Evolutionary conservation across 2,113 vertebrate species (phyloP).

Genomic region (Nyctereutes procyonoides): DNA sequence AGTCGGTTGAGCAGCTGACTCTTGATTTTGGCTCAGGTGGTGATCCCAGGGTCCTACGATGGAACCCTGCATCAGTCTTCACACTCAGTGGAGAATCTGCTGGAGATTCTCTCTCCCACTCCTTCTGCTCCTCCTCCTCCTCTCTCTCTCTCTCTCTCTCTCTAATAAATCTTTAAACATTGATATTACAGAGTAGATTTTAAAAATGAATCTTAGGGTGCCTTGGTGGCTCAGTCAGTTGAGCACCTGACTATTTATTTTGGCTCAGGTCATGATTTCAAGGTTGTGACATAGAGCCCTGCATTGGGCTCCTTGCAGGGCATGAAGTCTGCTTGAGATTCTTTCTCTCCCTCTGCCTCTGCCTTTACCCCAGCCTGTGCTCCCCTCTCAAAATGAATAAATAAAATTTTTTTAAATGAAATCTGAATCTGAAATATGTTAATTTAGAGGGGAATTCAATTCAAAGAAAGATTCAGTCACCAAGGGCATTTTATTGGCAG

Average conservation of each 20-base stretch:
- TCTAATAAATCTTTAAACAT: not conserved
- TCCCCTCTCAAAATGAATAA: not conserved
- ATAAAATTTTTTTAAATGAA: not conserved
- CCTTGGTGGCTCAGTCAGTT: not conserved
- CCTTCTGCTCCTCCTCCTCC: not conserved
- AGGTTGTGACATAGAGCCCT: not conserved
- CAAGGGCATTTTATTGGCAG: not conserved
- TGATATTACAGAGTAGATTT: not conserved
- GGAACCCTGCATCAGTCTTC: not conserved
- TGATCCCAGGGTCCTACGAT: not conserved
- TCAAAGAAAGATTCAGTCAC: constrained; percentile 26
- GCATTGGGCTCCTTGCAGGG: not conserved
- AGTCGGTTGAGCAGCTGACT: not conserved
- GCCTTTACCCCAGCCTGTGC: not conserved
- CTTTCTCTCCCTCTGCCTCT: not conserved
- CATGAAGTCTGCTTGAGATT: not conserved
- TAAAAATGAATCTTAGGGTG: not conserved
- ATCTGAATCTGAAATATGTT: not conserved
- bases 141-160: not conserved
- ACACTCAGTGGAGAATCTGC: not conserved
- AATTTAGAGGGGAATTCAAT: constrained; percentile 29
- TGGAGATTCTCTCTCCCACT: not conserved
- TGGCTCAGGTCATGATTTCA: not conserved
- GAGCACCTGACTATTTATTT: not conserved
- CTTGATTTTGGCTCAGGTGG: not conserved